A percentile compares a stretch with the other conserved stretches of the same genome.
Conservation (phyloP, 1,140 invertebrate genomes). For the Papilio aristodemus region DNA sequence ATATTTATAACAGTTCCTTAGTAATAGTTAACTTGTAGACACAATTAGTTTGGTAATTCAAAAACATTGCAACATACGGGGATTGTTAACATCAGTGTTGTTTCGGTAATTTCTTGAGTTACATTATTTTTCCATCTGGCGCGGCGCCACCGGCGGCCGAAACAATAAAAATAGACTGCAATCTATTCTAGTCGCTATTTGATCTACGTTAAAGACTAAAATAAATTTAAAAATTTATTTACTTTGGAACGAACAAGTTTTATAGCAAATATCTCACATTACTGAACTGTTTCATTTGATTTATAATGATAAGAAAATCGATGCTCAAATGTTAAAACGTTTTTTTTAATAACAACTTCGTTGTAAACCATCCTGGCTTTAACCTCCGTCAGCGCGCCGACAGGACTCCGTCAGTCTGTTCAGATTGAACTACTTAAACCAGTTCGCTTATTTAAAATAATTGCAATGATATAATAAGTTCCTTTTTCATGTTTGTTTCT, state of each 20-base stretch:
- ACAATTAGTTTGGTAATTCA: not conserved
- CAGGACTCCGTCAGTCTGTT: too few species aligned
- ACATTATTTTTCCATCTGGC: slow-evolving; percentile 23
- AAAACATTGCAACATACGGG: not conserved
- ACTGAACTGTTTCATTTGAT: too few species aligned
- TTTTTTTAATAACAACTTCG: too few species aligned
- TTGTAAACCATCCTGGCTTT: too few species aligned
- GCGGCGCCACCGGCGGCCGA: slow-evolving; percentile 16
- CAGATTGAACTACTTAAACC: too few species aligned
- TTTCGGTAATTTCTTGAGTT: slow-evolving; percentile 18
- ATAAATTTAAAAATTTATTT: slow-evolving; percentile 2
- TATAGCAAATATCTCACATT: slow-evolving; percentile 5
- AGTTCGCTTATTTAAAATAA: too few species aligned
- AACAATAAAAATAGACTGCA: slow-evolving; percentile 20
- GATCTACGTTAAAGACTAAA: not conserved
- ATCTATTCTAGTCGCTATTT: slow-evolving; percentile 17
- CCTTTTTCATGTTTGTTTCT: too few species aligned
- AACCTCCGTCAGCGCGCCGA: too few species aligned
- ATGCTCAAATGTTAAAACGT: too few species aligned
- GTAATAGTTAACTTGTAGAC: not conserved
- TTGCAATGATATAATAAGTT: too few species aligned
- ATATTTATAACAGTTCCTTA: too few species aligned
- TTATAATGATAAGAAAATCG: too few species aligned
- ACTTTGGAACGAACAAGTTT: not conserved
- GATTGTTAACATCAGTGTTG: not conserved